Base-by-base conservation (phyloP, 2,888 invertebrate species). In the Eulithis prunata region DNA sequence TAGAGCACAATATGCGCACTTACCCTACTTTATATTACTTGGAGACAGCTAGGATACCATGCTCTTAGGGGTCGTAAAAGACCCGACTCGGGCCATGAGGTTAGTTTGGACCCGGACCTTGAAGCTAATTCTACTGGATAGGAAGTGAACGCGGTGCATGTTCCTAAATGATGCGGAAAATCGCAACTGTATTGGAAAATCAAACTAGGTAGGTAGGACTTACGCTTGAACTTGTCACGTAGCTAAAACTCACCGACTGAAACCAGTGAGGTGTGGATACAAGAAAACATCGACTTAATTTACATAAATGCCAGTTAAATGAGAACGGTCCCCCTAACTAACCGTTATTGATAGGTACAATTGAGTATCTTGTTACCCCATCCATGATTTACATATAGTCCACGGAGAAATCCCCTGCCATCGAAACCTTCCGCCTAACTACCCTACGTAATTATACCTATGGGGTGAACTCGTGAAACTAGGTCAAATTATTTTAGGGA, bases 401-500 rank as follows among this genome's bases (percentile, higher is more conserved):
- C 47, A 38, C 21, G 54, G 36, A 51, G 41, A 57, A 60, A 61
- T 58, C 54, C 57, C 58, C 41, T 47, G 52, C 36, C 45, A 28
- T 36, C 62, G 53, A 47, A 54, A 57, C 21, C 53, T 11, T 53
- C 52, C 21, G 11, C 36, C 13, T 45, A 54, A 58, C 58, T 52
- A 63, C 55, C 60, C 46, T 56, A 57, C 21, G 56, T 62, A 66
- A 54, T 62, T 57, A 61, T 55, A 66, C 64, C 62, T 70, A 68
- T 66, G 62, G 66, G 63, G 64, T 52, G 63, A 59, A 58, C 60
- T 56, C 59, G 59, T 41, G 56, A 67, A 73, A 73, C 57, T 71
- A 64, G 73, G 73, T 70, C 70, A 69, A 68, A 64, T 64, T 41
- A 68, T 63, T 61, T 68, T 49, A 66, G 66, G 58, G 57, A 67